Conservation (phyloP, 2,113 vertebrate genomes). For the Eulacestoma nigropectus region DNA sequence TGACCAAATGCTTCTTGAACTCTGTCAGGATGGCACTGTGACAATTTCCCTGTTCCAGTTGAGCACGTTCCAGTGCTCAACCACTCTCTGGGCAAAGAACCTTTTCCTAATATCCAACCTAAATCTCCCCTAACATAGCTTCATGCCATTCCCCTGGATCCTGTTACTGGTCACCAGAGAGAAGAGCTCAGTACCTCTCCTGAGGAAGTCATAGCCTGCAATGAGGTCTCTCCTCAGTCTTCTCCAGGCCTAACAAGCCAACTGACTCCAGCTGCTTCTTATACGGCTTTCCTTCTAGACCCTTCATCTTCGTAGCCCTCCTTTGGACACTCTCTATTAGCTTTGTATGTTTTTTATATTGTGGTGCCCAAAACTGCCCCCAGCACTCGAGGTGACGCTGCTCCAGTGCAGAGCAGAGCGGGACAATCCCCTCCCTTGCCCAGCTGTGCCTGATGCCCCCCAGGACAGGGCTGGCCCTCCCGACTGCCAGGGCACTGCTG, state of each 20-base stretch:
- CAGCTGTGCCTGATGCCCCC: rapidly evolving
- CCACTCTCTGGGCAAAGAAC: background rate
- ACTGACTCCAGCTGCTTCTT: background rate
- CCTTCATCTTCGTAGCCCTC: background rate
- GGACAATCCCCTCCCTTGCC: background rate
- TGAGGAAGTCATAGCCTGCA: background rate
- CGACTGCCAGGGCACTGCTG: background rate
- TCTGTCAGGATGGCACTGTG: background rate
- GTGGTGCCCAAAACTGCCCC: background rate
- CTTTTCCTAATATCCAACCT: background rate
- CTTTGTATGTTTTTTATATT: background rate
- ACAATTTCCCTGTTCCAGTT: background rate
- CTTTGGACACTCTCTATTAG: background rate
- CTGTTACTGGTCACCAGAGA: background rate
- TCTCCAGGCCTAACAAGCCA: background rate
- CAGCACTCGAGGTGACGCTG: rapidly evolving
- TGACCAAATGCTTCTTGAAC: background rate
- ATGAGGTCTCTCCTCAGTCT: background rate
- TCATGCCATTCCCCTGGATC: background rate
- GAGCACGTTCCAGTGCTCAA: background rate
- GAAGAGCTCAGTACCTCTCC: background rate
- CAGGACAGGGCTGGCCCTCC: too few relatives aligned
- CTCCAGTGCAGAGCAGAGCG: background rate
- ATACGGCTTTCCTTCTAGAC: background rate
- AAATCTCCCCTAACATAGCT: background rate